These are phyloP conservation scores for Bryconaethiops microstoma DNA, from an alignment of 2,797 vertebrate species.

Conservation along the genomic window DNA sequence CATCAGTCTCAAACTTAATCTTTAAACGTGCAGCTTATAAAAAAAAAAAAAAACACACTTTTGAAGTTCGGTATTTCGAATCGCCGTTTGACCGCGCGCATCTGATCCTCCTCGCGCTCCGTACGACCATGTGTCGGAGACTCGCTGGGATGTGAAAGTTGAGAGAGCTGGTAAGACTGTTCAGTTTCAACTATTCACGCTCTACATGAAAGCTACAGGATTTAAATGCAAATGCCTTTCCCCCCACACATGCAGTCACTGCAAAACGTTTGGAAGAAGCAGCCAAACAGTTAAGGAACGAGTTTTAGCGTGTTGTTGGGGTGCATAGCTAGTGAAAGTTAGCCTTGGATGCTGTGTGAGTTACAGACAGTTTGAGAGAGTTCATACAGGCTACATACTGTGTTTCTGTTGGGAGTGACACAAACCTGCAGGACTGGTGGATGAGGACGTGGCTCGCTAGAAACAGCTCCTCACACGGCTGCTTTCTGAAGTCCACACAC, in stretches of 20 bases:
- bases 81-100: conserved; percentile 13
- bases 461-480: not conserved
- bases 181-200: not conserved
- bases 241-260: not conserved
- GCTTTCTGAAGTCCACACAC: not conserved
- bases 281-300: not conserved
- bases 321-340: not conserved
- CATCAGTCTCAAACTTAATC: too few relatives aligned
- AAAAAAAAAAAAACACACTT: too few relatives aligned
- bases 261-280: not conserved
- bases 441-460: not conserved
- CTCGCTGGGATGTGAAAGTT: conserved; percentile 15
- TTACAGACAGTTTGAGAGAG: too few relatives aligned
- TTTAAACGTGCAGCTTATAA: too few relatives aligned
- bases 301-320: not conserved
- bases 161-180: conserved; percentile 35
- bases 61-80: not conserved
- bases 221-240: not conserved
- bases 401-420: not conserved
- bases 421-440: not conserved
- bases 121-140: conserved; percentile 33
- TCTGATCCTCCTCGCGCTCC: conserved; percentile 38
- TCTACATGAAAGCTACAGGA: not conserved
- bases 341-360: not conserved
- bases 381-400: too few relatives aligned